Conservation (phyloP, 2,113 vertebrate species). For the Gila orcuttii region DNA sequence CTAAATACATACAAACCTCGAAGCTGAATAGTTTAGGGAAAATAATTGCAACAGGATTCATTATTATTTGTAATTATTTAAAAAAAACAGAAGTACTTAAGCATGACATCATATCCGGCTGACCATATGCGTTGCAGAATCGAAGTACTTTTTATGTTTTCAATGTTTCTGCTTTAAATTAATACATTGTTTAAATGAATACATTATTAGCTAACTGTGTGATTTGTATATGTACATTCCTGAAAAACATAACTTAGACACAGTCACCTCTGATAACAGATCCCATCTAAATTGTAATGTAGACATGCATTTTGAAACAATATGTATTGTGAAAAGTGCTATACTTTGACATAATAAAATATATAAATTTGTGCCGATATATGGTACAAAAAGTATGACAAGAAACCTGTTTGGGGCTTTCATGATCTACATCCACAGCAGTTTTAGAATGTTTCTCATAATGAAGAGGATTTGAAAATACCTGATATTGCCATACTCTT, state of each 20-base stretch:
- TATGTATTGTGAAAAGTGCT: no score
- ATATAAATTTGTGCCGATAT: neutral
- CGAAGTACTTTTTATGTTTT: neutral
- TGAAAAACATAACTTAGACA: no score
- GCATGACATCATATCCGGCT: neutral
- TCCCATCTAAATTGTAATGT: no score
- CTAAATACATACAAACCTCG: neutral
- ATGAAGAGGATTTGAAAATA: constrained; percentile 7
- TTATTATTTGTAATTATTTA: neutral
- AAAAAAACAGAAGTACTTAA: neutral
- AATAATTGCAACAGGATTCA: neutral
- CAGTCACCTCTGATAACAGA: no score
- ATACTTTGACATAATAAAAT: neutral
- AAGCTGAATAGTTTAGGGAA: neutral
- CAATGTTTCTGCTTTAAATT: no score
- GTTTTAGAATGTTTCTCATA: neutral
- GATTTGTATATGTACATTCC: no score
- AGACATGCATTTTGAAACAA: no score
- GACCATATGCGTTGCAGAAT: neutral
- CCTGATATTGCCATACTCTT: no score
- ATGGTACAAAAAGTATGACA: neutral
- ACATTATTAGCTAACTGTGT: no score
- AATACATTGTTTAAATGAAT: no score
- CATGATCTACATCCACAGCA: neutral
- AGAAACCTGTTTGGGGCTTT: neutral